Evolutionary conservation across 1,140 invertebrate species (phyloP).

Genomic region (Propsilocerus akamusi): DNA sequence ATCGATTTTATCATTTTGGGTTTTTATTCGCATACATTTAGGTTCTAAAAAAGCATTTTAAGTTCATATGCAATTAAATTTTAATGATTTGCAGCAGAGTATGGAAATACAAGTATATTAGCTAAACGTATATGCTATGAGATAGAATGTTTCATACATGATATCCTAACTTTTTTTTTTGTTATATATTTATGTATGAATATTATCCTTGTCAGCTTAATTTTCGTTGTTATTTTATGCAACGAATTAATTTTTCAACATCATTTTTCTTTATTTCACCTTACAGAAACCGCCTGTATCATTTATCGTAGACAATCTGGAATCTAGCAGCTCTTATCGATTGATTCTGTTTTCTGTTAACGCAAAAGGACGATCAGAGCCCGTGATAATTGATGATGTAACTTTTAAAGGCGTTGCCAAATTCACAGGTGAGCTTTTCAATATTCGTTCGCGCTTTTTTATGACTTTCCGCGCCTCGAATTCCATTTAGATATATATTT

Average conservation of each 20-base stretch:
- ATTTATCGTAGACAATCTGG: slow-evolving; percentile 58
- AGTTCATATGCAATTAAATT: too few relatives aligned
- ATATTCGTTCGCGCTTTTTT: not conserved
- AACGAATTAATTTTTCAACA: too few relatives aligned
- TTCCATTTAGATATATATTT: too few relatives aligned
- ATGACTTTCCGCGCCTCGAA: too few relatives aligned
- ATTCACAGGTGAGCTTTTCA: slow-evolving; percentile 31
- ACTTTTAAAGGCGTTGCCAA: slow-evolving; percentile 64
- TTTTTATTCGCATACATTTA: too few relatives aligned
- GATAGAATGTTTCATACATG: not conserved
- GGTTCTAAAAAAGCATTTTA: not conserved
- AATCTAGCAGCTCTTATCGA: slow-evolving; percentile 54
- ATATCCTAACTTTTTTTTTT: not conserved
- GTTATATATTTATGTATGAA: not conserved
- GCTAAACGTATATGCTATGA: not conserved
- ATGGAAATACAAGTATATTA: too few relatives aligned
- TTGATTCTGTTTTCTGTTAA: slow-evolving; percentile 66
- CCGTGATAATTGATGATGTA: slow-evolving; percentile 58
- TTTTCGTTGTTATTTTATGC: too few relatives aligned
- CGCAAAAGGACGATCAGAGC: slow-evolving; percentile 65
- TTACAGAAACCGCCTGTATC: slow-evolving; percentile 32
- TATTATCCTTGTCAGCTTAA: too few relatives aligned
- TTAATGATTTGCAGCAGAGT: too few relatives aligned
- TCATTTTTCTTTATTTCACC: not conserved
- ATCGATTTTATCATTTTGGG: not conserved